phyloP scores from a whole-genome alignment of 2,888 invertebrate species.

The Pardosa pseudoannulata region DNA sequence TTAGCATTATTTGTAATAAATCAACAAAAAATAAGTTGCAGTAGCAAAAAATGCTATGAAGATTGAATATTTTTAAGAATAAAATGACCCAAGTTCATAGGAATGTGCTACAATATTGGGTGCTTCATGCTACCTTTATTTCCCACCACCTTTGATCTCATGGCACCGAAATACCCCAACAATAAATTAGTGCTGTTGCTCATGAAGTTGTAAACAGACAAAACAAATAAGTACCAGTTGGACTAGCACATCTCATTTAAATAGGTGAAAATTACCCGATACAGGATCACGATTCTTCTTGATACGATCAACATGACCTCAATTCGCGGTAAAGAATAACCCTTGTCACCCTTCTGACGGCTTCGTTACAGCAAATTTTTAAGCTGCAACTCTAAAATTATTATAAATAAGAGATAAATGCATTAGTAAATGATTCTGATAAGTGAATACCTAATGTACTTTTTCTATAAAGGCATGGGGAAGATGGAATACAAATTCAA shows the following conservation, averaged over 20 bases:
- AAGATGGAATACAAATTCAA: no score
- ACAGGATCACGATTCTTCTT: conserved; percentile 49
- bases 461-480: no score
- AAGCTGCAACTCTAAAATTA: background rate
- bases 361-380: background rate
- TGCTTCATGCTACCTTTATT: conserved; percentile 25
- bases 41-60: no score
- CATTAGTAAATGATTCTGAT: background rate
- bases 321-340: conserved; percentile 34
- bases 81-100: no score
- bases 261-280: conserved; percentile 60
- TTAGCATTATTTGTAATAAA: no score
- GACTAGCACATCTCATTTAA: conserved; percentile 52
- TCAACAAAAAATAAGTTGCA: no score
- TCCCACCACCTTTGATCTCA: conserved; percentile 39
- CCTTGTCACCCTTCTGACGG: conserved; percentile 28
- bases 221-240: conserved; percentile 41
- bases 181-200: conserved; percentile 38
- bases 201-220: conserved; percentile 25
- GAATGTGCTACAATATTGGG: no score
- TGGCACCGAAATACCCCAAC: background rate
- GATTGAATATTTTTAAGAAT: no score
- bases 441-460: no score
- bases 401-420: background rate
- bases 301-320: conserved; percentile 49